phyloP scores from a whole-genome alignment of 1,140 invertebrate genomes.

The Stegodyphus mimosarum region DNA sequence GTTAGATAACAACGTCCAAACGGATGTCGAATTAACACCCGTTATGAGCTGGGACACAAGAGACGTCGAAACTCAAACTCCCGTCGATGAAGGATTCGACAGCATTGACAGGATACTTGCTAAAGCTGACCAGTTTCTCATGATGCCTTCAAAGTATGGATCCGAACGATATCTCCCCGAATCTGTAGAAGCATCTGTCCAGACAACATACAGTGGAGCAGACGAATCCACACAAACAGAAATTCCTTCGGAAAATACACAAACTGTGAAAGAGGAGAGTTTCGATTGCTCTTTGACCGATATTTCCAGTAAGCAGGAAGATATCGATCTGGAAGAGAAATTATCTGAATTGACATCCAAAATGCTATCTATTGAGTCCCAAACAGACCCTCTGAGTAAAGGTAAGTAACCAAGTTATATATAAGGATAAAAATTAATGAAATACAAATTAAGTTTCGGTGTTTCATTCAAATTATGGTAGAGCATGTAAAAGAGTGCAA shows the following conservation, averaged over 20 bases:
- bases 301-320: background rate
- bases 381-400: conserved; percentile 43
- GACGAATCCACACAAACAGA: conserved; percentile 48
- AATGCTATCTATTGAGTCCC: conserved; percentile 41
- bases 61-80: conserved; percentile 50
- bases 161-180: background rate
- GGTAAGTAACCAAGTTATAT: background rate
- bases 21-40: conserved; percentile 28
- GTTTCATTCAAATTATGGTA: no score
- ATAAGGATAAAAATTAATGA: background rate
- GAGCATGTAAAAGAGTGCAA: no score
- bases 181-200: conserved; percentile 18
- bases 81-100: conserved; percentile 33
- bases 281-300: conserved; percentile 26
- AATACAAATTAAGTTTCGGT: no score
- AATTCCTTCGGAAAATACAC: background rate
- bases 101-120: conserved; percentile 44
- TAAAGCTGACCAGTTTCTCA: conserved; percentile 33
- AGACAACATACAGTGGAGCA: conserved; percentile 18
- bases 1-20: conserved; percentile 29
- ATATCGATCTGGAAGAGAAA: background rate
- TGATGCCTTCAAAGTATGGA: conserved; percentile 3
- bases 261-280: background rate
- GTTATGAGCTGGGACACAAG: conserved; percentile 37
- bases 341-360: background rate